Evolutionary conservation across 2,797 vertebrate species (phyloP).

Genomic region (Myiotriccus ornatus): DNA sequence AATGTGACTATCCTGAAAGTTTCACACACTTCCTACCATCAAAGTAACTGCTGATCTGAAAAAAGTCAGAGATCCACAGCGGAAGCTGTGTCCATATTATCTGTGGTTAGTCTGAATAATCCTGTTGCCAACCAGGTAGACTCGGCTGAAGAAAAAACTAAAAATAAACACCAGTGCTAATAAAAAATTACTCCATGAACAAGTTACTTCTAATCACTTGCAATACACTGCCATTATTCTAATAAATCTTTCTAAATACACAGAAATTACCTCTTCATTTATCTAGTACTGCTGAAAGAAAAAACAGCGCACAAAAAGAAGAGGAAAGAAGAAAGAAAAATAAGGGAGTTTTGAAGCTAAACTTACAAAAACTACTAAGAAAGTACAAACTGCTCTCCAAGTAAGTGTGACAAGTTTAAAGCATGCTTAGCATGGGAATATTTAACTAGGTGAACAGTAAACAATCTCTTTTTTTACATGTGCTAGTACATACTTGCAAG

Average conservation of each 20-base stretch:
- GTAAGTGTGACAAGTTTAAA: neutral
- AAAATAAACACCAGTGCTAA: neutral
- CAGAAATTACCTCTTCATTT: neutral
- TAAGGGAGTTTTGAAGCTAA: neutral
- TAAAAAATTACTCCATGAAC: neutral
- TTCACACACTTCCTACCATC: neutral
- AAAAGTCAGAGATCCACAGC: neutral
- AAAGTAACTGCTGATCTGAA: neutral
- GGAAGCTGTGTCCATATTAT: rapidly evolving
- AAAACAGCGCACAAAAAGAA: neutral
- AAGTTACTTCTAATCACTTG: neutral
- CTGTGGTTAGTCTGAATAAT: neutral
- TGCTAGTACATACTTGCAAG: neutral
- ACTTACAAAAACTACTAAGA: neutral
- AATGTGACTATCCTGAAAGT: neutral
- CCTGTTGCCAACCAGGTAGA: neutral
- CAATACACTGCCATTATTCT: neutral
- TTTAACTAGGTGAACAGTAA: neutral
- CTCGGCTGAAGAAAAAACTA: neutral
- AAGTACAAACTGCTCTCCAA: neutral
- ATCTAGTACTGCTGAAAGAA: neutral
- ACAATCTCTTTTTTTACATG: neutral
- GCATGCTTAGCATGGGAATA: neutral
- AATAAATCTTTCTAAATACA: neutral
- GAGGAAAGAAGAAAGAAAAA: neutral